Conservation (phyloP, 2,888 invertebrate genomes). For the Therioaphis trifolii region DNA sequence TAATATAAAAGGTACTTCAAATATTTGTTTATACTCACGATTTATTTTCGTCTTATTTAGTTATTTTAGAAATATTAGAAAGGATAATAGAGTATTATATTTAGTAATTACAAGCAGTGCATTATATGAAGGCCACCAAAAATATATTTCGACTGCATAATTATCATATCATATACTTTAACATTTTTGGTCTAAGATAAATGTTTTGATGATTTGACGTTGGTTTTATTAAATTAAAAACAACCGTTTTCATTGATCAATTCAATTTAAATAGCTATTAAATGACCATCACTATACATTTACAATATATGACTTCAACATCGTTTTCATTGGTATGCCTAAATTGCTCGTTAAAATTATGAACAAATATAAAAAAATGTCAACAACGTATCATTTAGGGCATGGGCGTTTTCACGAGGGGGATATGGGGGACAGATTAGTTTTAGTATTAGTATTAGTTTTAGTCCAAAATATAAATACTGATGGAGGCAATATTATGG, state of each 20-base stretch:
- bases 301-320: neutral
- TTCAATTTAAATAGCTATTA: too few species aligned
- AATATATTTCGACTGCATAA: slow-evolving; percentile 18
- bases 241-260: too few species aligned
- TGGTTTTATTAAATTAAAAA: too few species aligned
- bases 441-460: neutral
- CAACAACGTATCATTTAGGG: neutral
- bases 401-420: too few species aligned
- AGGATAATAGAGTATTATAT: too few species aligned
- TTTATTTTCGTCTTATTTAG: neutral
- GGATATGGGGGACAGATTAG: too few species aligned
- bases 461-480: too few species aligned
- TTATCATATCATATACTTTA: neutral
- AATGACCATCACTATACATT: neutral
- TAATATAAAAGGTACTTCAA: neutral
- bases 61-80: neutral
- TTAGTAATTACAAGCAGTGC: neutral
- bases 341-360: too few species aligned
- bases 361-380: too few species aligned
- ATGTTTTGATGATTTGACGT: neutral
- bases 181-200: neutral
- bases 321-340: neutral
- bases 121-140: neutral
- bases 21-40: neutral
- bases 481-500: too few species aligned